These are phyloP conservation scores for Zenarchopterus dispar DNA, from an alignment of 2,797 vertebrate genomes.

Conservation along the genomic window DNA sequence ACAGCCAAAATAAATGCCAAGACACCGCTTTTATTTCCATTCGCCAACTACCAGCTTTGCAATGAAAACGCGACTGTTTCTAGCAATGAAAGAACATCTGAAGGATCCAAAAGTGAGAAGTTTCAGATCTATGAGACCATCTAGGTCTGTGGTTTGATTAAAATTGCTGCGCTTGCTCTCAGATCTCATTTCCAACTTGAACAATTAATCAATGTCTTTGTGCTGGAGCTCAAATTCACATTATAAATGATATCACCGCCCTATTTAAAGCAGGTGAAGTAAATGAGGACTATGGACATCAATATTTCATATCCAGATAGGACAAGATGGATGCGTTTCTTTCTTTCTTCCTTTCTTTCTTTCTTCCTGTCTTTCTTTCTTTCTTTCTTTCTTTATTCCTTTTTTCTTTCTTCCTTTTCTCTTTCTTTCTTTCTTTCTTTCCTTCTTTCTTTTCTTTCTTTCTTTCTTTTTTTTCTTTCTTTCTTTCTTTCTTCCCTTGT, in stretches of 20 bases:
- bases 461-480: not conserved
- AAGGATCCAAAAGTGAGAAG: constrained; percentile 8
- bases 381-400: constrained; percentile 5
- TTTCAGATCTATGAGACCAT: constrained; percentile 8
- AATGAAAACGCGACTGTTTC: not conserved
- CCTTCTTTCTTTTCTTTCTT: not conserved
- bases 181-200: constrained; percentile 69
- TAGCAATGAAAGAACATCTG: not conserved
- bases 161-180: constrained; percentile 66
- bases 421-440: constrained; percentile 1
- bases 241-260: constrained; percentile 74
- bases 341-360: not conserved
- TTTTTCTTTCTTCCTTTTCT: not conserved
- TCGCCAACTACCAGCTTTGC: not conserved
- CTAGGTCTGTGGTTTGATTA: constrained; percentile 43
- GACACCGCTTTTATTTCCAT: not conserved
- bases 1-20: not conserved
- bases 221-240: constrained; percentile 71
- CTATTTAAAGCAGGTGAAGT: constrained; percentile 77
- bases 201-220: constrained; percentile 78
- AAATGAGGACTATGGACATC: constrained; percentile 70
- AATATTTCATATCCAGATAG: constrained; percentile 75
- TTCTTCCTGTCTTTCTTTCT: constrained; percentile 1
- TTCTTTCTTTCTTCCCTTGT: not conserved
- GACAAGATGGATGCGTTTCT: constrained; percentile 46